phyloP scores from a whole-genome alignment of 2,888 invertebrate species.

The Agapostemon virescens region DNA sequence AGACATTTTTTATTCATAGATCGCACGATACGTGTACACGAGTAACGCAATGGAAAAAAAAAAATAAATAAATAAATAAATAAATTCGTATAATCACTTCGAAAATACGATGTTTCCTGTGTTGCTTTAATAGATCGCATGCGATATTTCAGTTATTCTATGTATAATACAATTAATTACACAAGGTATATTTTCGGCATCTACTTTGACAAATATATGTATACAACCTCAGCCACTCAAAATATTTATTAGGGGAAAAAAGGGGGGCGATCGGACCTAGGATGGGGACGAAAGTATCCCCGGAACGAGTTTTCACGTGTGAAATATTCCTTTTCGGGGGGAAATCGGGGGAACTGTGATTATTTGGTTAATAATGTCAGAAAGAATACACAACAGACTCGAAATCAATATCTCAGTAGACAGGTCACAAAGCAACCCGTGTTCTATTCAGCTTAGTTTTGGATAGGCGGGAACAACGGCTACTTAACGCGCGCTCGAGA shows the following conservation, averaged over 20 bases:
- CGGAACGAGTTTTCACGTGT: not conserved
- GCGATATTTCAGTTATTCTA: slow-evolving; percentile 1
- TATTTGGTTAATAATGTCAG: slow-evolving; percentile 37
- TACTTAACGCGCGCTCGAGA: not conserved
- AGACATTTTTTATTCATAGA: slow-evolving; percentile 1
- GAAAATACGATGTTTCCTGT: not conserved
- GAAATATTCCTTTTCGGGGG: not conserved
- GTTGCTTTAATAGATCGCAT: not conserved
- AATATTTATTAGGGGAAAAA: slow-evolving; percentile 38
- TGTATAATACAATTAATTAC: not conserved
- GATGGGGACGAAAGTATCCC: not conserved
- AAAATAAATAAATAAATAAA: too few relatives aligned
- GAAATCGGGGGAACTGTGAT: not conserved
- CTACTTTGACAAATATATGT: slow-evolving; percentile 33
- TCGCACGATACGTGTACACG: not conserved
- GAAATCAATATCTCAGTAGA: slow-evolving; percentile 75
- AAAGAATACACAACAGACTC: slow-evolving; percentile 70
- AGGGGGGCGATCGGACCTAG: not conserved
- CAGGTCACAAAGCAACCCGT: slow-evolving; percentile 60
- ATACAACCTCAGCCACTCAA: slow-evolving; percentile 22
- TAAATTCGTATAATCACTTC: slow-evolving; percentile 3
- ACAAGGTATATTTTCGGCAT: slow-evolving; percentile 22
- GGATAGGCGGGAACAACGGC: not conserved
- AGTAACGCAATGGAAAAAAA: too few relatives aligned
- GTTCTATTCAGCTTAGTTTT: slow-evolving; percentile 33